Conservation (phyloP, 2,113 vertebrate species). For the Stercorarius parasiticus region DNA sequence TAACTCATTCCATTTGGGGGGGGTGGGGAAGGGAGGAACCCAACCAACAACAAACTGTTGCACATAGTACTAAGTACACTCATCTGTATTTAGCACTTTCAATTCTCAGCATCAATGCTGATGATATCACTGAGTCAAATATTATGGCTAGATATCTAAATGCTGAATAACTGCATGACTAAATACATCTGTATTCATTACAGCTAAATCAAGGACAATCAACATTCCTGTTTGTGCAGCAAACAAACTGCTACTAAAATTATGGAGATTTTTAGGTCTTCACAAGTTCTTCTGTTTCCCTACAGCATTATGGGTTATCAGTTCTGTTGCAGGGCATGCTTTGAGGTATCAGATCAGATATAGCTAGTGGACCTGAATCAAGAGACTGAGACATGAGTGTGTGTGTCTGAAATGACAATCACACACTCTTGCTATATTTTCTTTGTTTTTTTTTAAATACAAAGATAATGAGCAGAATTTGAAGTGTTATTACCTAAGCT, state of each 20-base stretch:
- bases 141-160: constrained; percentile 8
- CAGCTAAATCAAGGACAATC: constrained; percentile 1
- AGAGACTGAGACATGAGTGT: background rate
- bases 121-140: background rate
- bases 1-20: background rate
- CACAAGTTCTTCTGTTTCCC: background rate
- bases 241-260: background rate
- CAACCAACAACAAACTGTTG: background rate
- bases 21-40: fast-evolving
- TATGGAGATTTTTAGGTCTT: background rate
- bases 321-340: background rate
- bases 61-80: background rate
- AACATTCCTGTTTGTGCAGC: background rate
- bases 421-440: background rate
- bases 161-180: constrained; percentile 14
- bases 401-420: background rate
- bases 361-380: background rate
- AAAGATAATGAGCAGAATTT: background rate
- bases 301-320: background rate
- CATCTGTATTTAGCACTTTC: background rate
- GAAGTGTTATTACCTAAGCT: background rate
- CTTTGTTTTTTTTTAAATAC: background rate
- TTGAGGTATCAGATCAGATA: background rate
- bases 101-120: background rate
- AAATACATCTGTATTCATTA: constrained; percentile 19